Conservation (phyloP, 2,888 invertebrate genomes). For the Plusia festucae region DNA sequence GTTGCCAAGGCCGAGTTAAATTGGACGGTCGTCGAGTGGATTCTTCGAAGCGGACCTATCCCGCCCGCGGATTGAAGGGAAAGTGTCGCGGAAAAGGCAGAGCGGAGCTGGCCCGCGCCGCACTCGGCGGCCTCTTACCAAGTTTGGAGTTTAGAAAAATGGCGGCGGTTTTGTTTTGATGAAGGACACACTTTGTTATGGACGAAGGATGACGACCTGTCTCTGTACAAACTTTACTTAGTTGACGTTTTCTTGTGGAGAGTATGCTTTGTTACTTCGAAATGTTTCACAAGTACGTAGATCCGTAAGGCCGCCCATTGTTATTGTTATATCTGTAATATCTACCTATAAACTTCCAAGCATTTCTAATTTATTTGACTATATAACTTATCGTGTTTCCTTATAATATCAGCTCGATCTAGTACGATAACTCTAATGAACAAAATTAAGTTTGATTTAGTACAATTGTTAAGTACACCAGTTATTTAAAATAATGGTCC, state of each 20-base stretch:
- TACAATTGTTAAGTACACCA: neutral
- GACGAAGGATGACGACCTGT: conserved; percentile 6
- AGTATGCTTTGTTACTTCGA: conserved; percentile 9
- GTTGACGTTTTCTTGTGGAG: neutral
- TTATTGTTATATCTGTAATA: neutral
- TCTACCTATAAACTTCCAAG: neutral
- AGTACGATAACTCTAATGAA: neutral
- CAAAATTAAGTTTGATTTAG: neutral
- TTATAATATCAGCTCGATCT: neutral
- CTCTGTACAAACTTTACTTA: neutral
- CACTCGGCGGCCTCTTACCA: conserved; percentile 45
- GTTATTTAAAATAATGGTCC: neutral
- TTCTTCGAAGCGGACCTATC: conserved; percentile 57
- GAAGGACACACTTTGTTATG: conserved; percentile 36
- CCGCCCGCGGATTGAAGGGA: conserved; percentile 54
- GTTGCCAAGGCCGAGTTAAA: conserved; percentile 54
- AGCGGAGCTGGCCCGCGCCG: conserved; percentile 37
- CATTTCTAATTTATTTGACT: neutral
- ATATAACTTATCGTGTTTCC: neutral
- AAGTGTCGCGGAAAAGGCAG: conserved; percentile 61
- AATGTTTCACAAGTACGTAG: neutral
- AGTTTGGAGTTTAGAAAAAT: conserved; percentile 53
- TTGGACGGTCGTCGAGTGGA: conserved; percentile 57
- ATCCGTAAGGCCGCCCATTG: neutral
- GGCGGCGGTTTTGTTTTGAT: conserved; percentile 42